Percentiles rank a stretch among this genome's conserved stretches.
Conservation (phyloP, 2,113 vertebrate genomes). For the Xyliphius kryptos region DNA sequence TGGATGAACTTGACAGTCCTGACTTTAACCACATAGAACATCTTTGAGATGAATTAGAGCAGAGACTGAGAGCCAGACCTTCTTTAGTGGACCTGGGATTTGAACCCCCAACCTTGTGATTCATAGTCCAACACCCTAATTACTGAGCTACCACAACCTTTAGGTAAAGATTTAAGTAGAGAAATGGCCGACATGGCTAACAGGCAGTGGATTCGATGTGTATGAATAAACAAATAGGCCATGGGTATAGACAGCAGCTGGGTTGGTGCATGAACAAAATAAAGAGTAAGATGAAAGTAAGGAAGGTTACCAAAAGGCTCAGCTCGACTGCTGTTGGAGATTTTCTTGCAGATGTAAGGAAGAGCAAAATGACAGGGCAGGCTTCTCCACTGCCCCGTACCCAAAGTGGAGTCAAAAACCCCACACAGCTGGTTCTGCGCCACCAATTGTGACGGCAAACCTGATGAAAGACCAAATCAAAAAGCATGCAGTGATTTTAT, state of each 20-base stretch:
- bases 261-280: constrained; percentile 1
- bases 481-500: background rate
- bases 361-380: constrained; percentile 72
- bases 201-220: background rate
- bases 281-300: background rate
- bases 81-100: no score
- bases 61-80: no score
- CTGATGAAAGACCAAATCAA: constrained; percentile 34
- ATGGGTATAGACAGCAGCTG: background rate
- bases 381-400: constrained; percentile 69
- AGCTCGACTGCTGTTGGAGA: constrained; percentile 59
- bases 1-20: no score
- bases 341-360: constrained; percentile 89
- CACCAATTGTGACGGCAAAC: constrained; percentile 48
- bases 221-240: constrained; percentile 1
- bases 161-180: no score
- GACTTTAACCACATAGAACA: no score
- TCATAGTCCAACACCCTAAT: no score
- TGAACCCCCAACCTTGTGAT: no score
- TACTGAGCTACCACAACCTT: background rate
- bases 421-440: constrained; percentile 70
- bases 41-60: no score
- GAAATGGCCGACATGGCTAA: background rate
- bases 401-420: constrained; percentile 63
- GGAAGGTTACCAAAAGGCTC: constrained; percentile 70